Percentiles rank a stretch among this genome's conserved stretches.
These are phyloP conservation scores for Anaspis maculata DNA, from an alignment of 2,888 invertebrate species.

Conservation along the genomic window DNA sequence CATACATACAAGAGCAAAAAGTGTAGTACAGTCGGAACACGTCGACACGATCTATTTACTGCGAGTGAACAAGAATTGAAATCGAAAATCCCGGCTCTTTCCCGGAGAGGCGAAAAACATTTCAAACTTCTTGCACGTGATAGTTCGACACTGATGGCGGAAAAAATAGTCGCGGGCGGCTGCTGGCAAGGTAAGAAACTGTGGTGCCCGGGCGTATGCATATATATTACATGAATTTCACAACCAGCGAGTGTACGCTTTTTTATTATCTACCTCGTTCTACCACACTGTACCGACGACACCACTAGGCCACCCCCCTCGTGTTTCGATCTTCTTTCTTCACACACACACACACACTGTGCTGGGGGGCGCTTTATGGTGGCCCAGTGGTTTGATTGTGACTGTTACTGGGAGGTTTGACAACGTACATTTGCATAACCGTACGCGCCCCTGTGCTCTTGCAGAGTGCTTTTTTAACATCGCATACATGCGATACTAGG, in stretches of 20 bases:
- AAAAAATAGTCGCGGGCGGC: background rate
- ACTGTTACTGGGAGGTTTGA: too few relatives aligned
- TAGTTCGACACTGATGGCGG: background rate
- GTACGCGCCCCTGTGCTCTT: too few relatives aligned
- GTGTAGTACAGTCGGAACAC: constrained; percentile 23
- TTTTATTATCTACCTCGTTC: constrained; percentile 1
- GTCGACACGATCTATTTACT: constrained; percentile 34
- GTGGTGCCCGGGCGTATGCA: constrained; percentile 1
- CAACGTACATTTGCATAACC: too few relatives aligned
- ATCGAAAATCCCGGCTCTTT: constrained; percentile 28
- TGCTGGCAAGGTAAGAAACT: background rate
- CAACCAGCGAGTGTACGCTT: background rate
- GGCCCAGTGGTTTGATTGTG: too few relatives aligned
- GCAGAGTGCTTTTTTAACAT: too few relatives aligned
- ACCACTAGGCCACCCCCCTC: too few relatives aligned
- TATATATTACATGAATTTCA: constrained; percentile 2
- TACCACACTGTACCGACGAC: too few relatives aligned
- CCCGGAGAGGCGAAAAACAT: background rate
- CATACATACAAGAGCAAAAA: constrained; percentile 1
- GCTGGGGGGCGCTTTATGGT: too few relatives aligned
- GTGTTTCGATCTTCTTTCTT: too few relatives aligned
- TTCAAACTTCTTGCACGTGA: constrained; percentile 1
- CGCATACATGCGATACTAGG: too few relatives aligned
- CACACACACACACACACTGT: too few relatives aligned
- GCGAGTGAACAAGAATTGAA: constrained; percentile 32